Conservation (phyloP, 2,888 invertebrate species). For the Plutella xylostella region DNA sequence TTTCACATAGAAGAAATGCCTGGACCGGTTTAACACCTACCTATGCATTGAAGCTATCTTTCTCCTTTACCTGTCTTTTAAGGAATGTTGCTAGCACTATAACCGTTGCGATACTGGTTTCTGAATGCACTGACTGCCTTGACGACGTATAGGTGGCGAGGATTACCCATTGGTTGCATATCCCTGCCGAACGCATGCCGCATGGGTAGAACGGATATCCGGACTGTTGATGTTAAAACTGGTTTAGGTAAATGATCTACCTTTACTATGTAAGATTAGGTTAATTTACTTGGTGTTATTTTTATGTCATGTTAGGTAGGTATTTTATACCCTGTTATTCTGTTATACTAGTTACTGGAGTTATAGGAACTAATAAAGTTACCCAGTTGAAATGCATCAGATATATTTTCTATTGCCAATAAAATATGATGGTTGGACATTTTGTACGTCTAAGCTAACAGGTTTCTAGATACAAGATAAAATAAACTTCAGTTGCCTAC, state of each 20-base stretch:
- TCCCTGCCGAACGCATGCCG: background rate
- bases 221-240: background rate
- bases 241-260: background rate
- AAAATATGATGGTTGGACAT: too few relatives aligned
- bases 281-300: too few relatives aligned
- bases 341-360: too few relatives aligned
- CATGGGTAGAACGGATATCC: background rate
- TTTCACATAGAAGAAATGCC: conserved; percentile 30
- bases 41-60: background rate
- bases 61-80: background rate
- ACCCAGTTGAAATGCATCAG: too few relatives aligned
- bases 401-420: too few relatives aligned
- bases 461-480: too few relatives aligned
- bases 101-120: background rate
- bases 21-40: conserved; percentile 18
- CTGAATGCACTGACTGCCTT: background rate
- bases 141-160: background rate
- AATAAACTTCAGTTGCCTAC: too few relatives aligned
- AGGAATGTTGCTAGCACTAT: background rate
- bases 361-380: too few relatives aligned
- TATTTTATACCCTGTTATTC: too few relatives aligned
- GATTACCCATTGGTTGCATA: background rate
- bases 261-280: background rate
- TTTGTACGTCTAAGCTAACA: too few relatives aligned
- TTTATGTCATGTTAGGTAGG: too few relatives aligned